Evolutionary conservation across 1,140 invertebrate species (phyloP), one percentile per base, ranked within the genome.

Genomic region (Aricia agestis): DNA sequence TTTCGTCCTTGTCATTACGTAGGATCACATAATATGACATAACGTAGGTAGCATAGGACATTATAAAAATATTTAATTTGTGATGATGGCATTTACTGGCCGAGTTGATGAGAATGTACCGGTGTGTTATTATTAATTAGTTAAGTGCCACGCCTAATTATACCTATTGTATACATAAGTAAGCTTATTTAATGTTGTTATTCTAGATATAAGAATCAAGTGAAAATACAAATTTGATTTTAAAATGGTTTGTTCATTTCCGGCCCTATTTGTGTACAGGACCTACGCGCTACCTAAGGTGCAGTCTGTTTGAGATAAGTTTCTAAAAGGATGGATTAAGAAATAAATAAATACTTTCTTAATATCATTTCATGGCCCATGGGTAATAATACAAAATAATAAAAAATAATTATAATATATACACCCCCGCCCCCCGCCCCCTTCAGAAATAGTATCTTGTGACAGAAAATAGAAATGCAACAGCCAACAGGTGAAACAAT

Each of bases 51-150:
- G 75, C 69, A 75, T 83, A 83, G 76, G 58, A 76, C 77, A 78
- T 73, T 78, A 78, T 76, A 81, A 80, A 84, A 76, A 74, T 58
- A 72, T 80, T 72, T 79, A 82, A 76, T 86, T 84, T 87, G 88
- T 89, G 88, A 87, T 88, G 81, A 82, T 77, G 88, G 88, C 88
- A 91, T 89, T 89, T 89, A 89, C 81, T 88, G 87, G 87, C 86
- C 87, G 82, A 83, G 80, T 85, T 88, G 82, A 82, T 86, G 77
- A 73, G 85, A 82, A 78, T 82, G 76, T 85, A 82, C 80, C 80
- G 83, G 77, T 83, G 81, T 80, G 82, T 83, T 89, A 87, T 91
- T 2, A 87, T 87, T 86, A 78, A 88, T 85, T 78, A 87, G 83
- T 78, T 89, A 90, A 89, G 87, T 87, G 84, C 85, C 85, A 89